Evolutionary conservation across 2,113 vertebrate genomes (phyloP), one percentile per base, ranked within the genome.

Genomic region (Ageneiosus marmoratus): DNA sequence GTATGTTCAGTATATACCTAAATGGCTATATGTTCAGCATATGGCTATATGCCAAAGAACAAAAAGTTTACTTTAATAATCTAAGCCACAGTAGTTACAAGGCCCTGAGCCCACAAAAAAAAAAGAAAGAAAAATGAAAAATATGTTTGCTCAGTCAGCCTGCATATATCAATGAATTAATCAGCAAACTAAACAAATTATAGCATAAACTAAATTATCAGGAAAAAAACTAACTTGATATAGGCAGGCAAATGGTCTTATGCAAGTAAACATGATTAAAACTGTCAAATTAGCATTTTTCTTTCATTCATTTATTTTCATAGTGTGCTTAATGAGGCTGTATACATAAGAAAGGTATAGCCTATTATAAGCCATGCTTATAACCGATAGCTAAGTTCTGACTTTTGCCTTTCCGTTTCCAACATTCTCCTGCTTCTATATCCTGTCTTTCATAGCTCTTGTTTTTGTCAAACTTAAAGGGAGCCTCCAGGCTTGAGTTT

Each of bases 401-500:
- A 46, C 75, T 67, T 78, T 63, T 51, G 44, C 58, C n/a, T 73
- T 70, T 77, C 18, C 1, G 44, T 79, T 77, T 81, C 50, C 67
- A 79, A 56, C 60, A 72, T 75, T 56, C 41, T 50, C 5, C 50
- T 74, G 76, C 48, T 27, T 84, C 60, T 82, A 80, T 56, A 79
- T 56, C 77, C 81, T 65, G 73, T 58, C 79, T 56, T 87, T 86
- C 13, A 62, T 51, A 81, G 15, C 46, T 83, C 82, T 89, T 88
- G 86, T 88, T 77, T 83, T 78, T 79, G 86, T 80, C 27, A 55
- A 83, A 88, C 88, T 88, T 79, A 91, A 87, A 89, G 86, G 65
- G 86, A 76, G 89, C 91, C 88, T 83, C 81, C 81, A 80, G 89
- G 89, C 91, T 86, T 74, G 34, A 85, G 78, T 91, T 91, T 93